Conservation (phyloP, 1,140 invertebrate species). For the Nylanderia fulva region DNA sequence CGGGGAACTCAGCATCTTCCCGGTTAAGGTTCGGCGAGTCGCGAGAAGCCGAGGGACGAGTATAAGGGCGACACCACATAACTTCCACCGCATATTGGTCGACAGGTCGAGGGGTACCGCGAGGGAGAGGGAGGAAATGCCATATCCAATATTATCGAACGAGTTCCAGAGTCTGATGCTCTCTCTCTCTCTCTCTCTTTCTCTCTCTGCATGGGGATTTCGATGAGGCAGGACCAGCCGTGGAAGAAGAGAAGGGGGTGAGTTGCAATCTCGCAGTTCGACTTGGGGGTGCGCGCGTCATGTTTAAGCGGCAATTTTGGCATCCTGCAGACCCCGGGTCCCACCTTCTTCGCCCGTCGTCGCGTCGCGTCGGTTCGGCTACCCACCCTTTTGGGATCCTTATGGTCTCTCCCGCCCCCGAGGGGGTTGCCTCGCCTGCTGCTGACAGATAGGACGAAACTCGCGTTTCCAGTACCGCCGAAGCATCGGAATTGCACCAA, state of each 20-base stretch:
- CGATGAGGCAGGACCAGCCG: slow-evolving; percentile 57
- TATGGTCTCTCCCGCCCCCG: slow-evolving; percentile 51
- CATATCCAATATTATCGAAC: slow-evolving; percentile 76
- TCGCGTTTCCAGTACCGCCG: slow-evolving; percentile 56
- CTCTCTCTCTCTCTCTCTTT: too few species aligned
- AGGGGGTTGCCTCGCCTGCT: slow-evolving; percentile 65
- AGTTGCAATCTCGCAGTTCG: slow-evolving; percentile 70
- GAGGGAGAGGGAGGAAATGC: slow-evolving; percentile 38
- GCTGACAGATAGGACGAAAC: slow-evolving; percentile 73
- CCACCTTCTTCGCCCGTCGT: slow-evolving; percentile 30
- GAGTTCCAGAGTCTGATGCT: slow-evolving; percentile 59
- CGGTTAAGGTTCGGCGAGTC: slow-evolving; percentile 20
- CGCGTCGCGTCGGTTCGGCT: background rate
- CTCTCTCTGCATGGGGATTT: slow-evolving; percentile 62
- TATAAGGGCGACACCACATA: slow-evolving; percentile 68
- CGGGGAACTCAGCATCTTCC: slow-evolving; percentile 72
- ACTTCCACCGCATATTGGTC: slow-evolving; percentile 72
- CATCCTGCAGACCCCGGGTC: slow-evolving; percentile 43
- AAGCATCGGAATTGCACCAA: slow-evolving; percentile 57
- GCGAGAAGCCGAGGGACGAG: slow-evolving; percentile 23
- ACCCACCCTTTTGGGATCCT: slow-evolving; percentile 70
- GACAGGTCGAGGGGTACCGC: slow-evolving; percentile 57
- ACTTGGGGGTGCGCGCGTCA: slow-evolving; percentile 73
- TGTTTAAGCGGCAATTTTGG: slow-evolving; percentile 75
- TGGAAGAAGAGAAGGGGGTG: slow-evolving; percentile 25